Evolutionary conservation across 2,888 invertebrate species (phyloP).

Genomic region (Eupithecia tripunctaria): DNA sequence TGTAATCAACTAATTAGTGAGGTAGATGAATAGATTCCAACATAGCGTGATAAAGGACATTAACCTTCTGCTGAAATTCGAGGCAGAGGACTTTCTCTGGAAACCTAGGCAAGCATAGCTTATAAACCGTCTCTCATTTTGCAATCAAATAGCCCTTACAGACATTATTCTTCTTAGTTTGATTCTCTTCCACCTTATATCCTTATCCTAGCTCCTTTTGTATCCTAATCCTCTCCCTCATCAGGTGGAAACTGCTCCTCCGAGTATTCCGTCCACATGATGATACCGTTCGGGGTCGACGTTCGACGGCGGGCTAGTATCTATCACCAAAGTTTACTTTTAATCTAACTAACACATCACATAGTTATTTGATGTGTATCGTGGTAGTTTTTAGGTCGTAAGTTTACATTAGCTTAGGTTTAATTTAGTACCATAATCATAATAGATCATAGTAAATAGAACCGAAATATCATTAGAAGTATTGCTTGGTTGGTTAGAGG

Average conservation of each 20-base stretch:
- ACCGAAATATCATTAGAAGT: neutral
- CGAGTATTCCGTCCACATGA: conserved; percentile 77
- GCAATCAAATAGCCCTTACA: neutral
- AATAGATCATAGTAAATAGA: neutral
- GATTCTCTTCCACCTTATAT: too few species aligned
- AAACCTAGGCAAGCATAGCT: neutral
- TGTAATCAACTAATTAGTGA: too few species aligned
- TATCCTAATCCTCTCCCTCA: conserved; percentile 13
- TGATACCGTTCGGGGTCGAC: conserved; percentile 79
- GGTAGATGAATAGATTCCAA: too few species aligned
- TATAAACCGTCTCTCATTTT: neutral
- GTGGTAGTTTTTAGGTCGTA: neutral
- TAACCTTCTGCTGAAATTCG: too few species aligned
- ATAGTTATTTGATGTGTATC: neutral
- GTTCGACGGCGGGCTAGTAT: conserved; percentile 75
- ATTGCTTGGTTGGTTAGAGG: too few species aligned
- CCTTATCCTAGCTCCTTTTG: too few species aligned
- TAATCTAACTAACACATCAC: neutral
- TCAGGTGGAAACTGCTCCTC: conserved; percentile 76
- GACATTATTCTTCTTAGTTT: neutral
- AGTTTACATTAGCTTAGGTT: neutral
- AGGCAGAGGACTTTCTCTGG: too few species aligned
- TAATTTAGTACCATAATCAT: neutral
- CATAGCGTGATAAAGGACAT: too few species aligned
- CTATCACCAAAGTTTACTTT: conserved; percentile 48